These are phyloP conservation scores for Melieria omissa DNA, from an alignment of 2,888 invertebrate genomes.

Conservation along the genomic window DNA sequence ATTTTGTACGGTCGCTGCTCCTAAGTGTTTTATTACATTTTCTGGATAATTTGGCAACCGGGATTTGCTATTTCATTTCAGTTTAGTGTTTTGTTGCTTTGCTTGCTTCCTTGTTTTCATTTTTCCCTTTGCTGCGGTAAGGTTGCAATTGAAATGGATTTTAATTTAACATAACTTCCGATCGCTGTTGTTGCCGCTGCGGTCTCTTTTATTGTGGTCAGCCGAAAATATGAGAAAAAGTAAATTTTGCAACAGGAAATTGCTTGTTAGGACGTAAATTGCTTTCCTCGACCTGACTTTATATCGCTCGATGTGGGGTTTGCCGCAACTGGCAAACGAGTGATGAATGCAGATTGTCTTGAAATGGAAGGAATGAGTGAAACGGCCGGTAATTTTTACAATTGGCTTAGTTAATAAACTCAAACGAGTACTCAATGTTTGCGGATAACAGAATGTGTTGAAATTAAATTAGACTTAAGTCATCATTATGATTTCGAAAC, in stretches of 20 bases:
- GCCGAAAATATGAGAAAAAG: background rate
- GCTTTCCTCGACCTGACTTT: too few species aligned
- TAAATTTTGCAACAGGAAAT: background rate
- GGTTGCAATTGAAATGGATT: background rate
- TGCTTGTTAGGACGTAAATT: background rate
- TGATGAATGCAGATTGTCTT: too few species aligned
- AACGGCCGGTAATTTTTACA: too few species aligned
- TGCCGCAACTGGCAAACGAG: too few species aligned
- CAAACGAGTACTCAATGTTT: too few species aligned
- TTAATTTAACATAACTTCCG: constrained; percentile 17
- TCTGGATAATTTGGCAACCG: constrained; percentile 60
- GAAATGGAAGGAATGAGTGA: too few species aligned
- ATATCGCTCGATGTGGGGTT: too few species aligned
- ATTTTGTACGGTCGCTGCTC: constrained; percentile 15
- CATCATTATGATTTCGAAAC: too few species aligned
- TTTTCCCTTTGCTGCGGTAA: constrained; percentile 4
- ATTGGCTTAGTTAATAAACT: too few species aligned
- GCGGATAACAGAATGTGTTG: too few species aligned
- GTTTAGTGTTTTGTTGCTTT: background rate
- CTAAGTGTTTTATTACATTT: constrained; percentile 45
- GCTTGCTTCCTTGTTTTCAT: constrained; percentile 16
- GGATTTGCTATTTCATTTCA: constrained; percentile 46
- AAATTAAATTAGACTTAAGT: too few species aligned
- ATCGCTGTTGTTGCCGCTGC: background rate
- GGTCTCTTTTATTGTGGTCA: background rate